Conservation (phyloP, 1,140 invertebrate species). For the Panagrolaimus sp. region DNA sequence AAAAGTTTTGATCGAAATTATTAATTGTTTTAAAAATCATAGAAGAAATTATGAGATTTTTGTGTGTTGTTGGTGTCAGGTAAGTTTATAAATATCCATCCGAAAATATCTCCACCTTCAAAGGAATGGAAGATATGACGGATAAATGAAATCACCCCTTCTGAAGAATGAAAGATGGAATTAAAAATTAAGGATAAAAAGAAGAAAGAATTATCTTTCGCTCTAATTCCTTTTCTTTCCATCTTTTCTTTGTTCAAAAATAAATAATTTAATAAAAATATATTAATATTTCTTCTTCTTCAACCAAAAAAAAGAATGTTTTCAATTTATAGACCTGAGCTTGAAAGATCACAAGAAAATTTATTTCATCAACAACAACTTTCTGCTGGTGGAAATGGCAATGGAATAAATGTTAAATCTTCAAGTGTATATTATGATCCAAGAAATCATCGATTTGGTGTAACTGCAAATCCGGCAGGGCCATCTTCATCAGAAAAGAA, state of each 20-base stretch:
- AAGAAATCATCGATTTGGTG: constrained; percentile 18
- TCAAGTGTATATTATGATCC: constrained; percentile 23
- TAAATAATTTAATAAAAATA: not conserved
- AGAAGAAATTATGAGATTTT: constrained; percentile 7
- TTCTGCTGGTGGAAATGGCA: not conserved
- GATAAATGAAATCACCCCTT: not conserved
- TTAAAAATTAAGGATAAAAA: not conserved
- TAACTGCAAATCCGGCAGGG: constrained; percentile 21
- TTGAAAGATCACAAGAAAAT: constrained; percentile 19
- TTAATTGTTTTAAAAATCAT: too few relatives aligned
- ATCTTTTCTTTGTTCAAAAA: not conserved
- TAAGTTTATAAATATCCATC: not conserved
- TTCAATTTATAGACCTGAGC: not conserved
- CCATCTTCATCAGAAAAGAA: constrained; percentile 21
- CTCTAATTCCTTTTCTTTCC: not conserved
- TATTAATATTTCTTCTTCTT: constrained; percentile 4
- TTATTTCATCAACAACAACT: constrained; percentile 8
- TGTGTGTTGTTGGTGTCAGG: constrained; percentile 14
- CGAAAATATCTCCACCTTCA: too few relatives aligned
- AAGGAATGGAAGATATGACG: not conserved
- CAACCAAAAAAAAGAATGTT: not conserved
- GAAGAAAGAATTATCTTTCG: not conserved
- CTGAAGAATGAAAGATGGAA: not conserved
- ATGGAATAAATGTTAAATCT: not conserved
- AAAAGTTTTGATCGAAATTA: too few relatives aligned